A percentile compares a stretch with the other conserved stretches of the same genome.
These are phyloP conservation scores for Leptothorax acervorum DNA, from an alignment of 2,888 invertebrate species.

Conservation along the genomic window DNA sequence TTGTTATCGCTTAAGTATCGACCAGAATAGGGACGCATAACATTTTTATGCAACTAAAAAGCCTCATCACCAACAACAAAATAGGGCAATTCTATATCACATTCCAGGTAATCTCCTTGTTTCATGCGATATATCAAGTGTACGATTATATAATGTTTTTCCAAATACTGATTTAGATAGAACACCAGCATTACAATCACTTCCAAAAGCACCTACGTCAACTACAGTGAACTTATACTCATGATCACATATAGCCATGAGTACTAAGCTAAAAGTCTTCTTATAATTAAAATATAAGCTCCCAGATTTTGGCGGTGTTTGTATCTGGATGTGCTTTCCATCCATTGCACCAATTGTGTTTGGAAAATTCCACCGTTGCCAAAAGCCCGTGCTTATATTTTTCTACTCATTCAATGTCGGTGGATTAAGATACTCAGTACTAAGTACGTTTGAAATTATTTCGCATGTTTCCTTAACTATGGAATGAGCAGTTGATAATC, in stretches of 20 bases:
- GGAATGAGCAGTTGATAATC: too few species aligned
- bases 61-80: not conserved
- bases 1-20: too few species aligned
- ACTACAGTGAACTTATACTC: too few species aligned
- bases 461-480: not conserved
- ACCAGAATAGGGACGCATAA: too few species aligned
- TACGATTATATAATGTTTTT: not conserved
- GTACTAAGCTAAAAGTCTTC: too few species aligned
- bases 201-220: too few species aligned
- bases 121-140: not conserved
- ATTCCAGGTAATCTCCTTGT: not conserved
- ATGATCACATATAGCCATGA: not conserved
- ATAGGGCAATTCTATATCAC: not conserved
- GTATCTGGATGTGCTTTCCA: not conserved
- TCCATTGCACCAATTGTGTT: not conserved
- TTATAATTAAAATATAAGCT: too few species aligned
- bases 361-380: not conserved
- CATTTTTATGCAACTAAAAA: too few species aligned
- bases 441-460: not conserved
- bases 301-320: too few species aligned
- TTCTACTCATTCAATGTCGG: too few species aligned
- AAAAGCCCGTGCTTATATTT: not conserved
- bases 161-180: not conserved
- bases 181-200: not conserved
- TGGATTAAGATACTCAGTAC: not conserved